phyloP scores from a whole-genome alignment of 2,113 vertebrate species.

The Synodontis membranacea region DNA sequence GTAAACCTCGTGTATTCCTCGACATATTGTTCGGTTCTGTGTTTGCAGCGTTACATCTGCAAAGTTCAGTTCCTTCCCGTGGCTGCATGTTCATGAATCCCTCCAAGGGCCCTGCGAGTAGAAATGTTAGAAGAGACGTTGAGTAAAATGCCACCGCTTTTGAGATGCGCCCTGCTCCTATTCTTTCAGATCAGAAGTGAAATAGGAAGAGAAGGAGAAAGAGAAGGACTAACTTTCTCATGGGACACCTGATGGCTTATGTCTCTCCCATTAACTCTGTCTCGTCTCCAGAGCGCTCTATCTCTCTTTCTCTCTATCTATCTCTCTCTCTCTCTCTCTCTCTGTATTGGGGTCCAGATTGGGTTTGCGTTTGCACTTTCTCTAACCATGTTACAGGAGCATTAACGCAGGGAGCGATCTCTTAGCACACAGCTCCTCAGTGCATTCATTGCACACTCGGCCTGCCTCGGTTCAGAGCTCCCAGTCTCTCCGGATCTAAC shows the following conservation, averaged over 20 bases:
- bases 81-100: neutral
- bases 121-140: constrained; percentile 20
- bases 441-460: constrained; percentile 44
- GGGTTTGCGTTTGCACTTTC: constrained; percentile 52
- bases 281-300: neutral
- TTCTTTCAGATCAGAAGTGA: constrained; percentile 17
- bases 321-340: neutral
- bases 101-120: neutral
- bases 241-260: constrained; percentile 15
- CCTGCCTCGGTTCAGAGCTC: constrained; percentile 30
- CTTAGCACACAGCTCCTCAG: constrained; percentile 23
- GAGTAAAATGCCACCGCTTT: constrained; percentile 36
- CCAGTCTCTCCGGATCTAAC: constrained; percentile 46
- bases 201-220: neutral
- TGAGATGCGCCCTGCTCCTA: constrained; percentile 25
- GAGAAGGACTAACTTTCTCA: constrained; percentile 3
- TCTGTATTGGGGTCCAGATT: constrained; percentile 41
- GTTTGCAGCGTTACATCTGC: neutral
- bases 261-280: constrained; percentile 4
- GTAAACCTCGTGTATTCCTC: neutral
- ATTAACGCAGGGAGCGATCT: constrained; percentile 50
- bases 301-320: neutral
- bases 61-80: constrained; percentile 2
- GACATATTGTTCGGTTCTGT: neutral
- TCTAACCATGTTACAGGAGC: constrained; percentile 45